These are phyloP conservation scores for Meles meles DNA, from an alignment of 2,113 vertebrate species.

Conservation along the genomic window DNA sequence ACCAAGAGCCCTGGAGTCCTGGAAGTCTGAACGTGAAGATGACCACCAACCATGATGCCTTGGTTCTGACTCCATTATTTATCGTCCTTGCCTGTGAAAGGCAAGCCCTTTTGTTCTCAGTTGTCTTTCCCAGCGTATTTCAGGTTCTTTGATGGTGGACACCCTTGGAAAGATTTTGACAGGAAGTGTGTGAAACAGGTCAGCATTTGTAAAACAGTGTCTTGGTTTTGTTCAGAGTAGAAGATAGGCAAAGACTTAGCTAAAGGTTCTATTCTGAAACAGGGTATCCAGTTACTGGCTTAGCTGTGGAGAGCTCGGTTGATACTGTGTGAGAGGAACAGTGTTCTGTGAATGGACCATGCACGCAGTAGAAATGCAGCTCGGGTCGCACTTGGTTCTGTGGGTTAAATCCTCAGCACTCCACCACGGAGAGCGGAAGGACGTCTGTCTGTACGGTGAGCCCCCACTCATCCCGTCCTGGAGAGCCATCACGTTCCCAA, in stretches of 20 bases:
- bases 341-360: background rate
- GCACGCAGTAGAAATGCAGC: background rate
- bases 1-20: background rate
- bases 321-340: background rate
- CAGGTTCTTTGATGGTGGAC: background rate
- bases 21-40: background rate
- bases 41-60: background rate
- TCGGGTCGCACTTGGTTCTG: accelerated
- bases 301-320: background rate
- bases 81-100: background rate
- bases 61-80: background rate
- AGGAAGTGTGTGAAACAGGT: background rate
- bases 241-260: background rate
- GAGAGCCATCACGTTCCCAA: accelerated
- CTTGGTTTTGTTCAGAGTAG: background rate
- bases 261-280: background rate
- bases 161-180: background rate
- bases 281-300: background rate
- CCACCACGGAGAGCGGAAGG: background rate
- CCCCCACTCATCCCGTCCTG: background rate
- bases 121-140: background rate
- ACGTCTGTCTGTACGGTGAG: background rate
- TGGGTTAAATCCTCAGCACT: background rate
- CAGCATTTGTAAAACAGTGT: background rate
- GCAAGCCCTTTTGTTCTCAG: background rate